Evolutionary conservation across 2,888 invertebrate species (phyloP).

Genomic region (Apamea anceps): DNA sequence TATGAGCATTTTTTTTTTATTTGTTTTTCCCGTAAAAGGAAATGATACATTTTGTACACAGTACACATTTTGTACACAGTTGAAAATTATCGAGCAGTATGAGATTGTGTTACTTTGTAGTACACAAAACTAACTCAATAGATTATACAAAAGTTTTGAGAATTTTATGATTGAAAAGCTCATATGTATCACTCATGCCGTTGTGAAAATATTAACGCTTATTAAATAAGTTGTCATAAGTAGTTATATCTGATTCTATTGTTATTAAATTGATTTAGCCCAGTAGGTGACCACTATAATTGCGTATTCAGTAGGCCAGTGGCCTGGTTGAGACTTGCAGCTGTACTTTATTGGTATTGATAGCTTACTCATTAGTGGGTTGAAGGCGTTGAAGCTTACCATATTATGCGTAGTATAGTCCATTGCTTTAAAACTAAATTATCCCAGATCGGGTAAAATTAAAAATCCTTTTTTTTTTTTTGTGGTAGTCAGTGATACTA

Average conservation of each 20-base stretch:
- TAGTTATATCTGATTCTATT: not conserved
- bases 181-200: not conserved
- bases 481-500: too few relatives aligned
- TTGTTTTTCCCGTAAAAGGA: conserved; percentile 8
- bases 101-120: not conserved
- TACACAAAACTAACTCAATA: not conserved
- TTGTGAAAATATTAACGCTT: not conserved
- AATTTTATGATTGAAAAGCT: not conserved
- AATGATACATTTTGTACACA: conserved; percentile 1
- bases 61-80: not conserved
- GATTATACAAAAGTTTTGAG: not conserved
- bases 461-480: not conserved
- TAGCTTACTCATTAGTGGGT: not conserved
- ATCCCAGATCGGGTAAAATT: not conserved
- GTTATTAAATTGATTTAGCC: not conserved
- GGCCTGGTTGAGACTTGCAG: conserved; percentile 11
- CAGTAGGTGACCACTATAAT: not conserved
- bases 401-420: not conserved
- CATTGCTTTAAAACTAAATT: not conserved
- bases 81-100: not conserved
- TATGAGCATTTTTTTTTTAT: not conserved
- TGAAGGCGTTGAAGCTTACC: not conserved
- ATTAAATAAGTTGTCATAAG: not conserved
- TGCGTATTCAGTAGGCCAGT: conserved; percentile 11
- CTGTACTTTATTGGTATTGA: conserved; percentile 1